These are phyloP conservation scores for Nerophis ophidion DNA, from an alignment of 2,113 vertebrate species.

Conservation along the genomic window DNA sequence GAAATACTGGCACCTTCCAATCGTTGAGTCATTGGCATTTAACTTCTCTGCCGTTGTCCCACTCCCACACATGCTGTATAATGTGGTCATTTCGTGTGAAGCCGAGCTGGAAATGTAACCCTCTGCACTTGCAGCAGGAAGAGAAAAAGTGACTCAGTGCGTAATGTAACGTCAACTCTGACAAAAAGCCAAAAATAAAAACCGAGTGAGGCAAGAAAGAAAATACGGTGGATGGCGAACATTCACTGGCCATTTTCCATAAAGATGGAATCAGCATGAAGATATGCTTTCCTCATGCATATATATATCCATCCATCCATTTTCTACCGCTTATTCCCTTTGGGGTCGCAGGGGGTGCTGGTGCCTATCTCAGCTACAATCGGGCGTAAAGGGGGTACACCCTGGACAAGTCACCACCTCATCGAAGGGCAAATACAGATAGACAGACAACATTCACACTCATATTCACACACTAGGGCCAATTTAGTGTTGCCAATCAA, in stretches of 20 bases:
- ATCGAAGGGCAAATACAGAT: too few species aligned
- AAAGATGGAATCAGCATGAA: not conserved
- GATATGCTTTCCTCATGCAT: too few species aligned
- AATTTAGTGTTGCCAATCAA: too few species aligned
- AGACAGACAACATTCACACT: too few species aligned
- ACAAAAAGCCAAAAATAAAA: constrained; percentile 42
- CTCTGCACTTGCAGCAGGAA: constrained; percentile 46
- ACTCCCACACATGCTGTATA: constrained; percentile 44
- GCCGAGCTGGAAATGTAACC: constrained; percentile 33
- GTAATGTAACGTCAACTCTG: constrained; percentile 9
- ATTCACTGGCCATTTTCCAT: not conserved
- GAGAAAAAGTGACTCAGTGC: constrained; percentile 46
- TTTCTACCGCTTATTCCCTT: too few species aligned
- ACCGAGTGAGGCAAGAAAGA: constrained; percentile 19
- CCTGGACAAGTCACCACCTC: too few species aligned
- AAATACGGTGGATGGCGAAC: constrained; percentile 20
- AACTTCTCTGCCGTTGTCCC: constrained; percentile 31
- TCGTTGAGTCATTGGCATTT: constrained; percentile 53
- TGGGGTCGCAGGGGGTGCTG: too few species aligned
- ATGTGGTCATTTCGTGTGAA: constrained; percentile 38
- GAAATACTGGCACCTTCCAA: constrained; percentile 49
- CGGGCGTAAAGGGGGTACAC: too few species aligned
- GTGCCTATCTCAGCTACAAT: too few species aligned
- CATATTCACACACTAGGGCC: too few species aligned
- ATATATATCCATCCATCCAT: too few species aligned